Evolutionary conservation across 2,888 invertebrate species (phyloP), one percentile per base, ranked within the genome.

Genomic region (Byasa hedistus): DNA sequence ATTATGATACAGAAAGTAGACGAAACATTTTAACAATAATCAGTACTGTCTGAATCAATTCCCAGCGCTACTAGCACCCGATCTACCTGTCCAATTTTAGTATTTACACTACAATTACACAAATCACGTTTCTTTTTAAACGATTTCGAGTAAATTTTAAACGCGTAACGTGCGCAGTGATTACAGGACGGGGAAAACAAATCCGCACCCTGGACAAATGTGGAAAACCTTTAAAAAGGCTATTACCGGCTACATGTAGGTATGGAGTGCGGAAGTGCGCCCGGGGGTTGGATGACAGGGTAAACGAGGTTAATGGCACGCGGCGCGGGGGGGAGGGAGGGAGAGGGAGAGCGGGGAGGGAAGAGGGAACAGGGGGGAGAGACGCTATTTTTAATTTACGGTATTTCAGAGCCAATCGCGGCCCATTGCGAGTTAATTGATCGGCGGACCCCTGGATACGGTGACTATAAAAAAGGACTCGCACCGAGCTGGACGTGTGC

Each of bases 261-360:
- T 55, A 59, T 55, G 54, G 19, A 48, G 59, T 55, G 15, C 57
- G 65, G 61, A 65, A 61, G 52, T 65, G 22, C 65, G 59, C 21
- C 51, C 36, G 36, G 65, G 61, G 65, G 65, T 65, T 57, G 61
- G 39, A 59, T 64, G 59, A 64, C 64, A 61, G 61, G 61, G 61
- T 61, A 61, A 65, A 65, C 61, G 65, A 61, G 65, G 65, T 61
- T 65, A 65, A 65, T 61, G 65, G 65, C 65, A 61, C 57, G 64
- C 44, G 27, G 57, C 21, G n/a, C 22, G 57, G 22, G 36, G 39
- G 54, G 23, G 48, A n/a, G 17, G 48, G 10, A 15, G 19, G 19
- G 48, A 48, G 48, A 10, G 21, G 22, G 51, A 51, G 12, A 4
- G 57, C 22, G 21, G 64, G 8, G 10, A 32, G 32, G 32, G 32